phyloP scores from a whole-genome alignment of 2,888 invertebrate species.

The Polyommatus icarus region DNA sequence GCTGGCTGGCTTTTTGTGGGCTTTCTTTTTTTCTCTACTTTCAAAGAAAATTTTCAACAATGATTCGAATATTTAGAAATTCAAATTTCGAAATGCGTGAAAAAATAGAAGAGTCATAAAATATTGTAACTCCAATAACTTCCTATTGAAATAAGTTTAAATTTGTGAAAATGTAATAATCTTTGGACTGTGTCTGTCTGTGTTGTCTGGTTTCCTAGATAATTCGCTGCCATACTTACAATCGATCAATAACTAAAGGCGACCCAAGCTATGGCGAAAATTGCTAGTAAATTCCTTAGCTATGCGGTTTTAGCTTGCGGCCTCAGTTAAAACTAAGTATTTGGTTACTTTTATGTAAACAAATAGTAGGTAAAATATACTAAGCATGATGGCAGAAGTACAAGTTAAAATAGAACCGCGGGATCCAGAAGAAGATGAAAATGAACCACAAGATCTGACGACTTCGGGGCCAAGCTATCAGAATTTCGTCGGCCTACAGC shows the following conservation, averaged over 20 bases:
- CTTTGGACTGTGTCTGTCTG: background rate
- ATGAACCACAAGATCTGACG: background rate
- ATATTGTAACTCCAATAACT: background rate
- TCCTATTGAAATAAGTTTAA: background rate
- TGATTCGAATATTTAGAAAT: too few species aligned
- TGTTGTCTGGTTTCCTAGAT: background rate
- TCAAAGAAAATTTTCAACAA: background rate
- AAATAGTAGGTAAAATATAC: background rate
- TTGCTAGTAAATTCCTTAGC: background rate
- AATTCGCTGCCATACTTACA: conserved; percentile 4
- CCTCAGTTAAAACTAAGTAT: background rate
- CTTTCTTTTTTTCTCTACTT: background rate
- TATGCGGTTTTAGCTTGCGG: background rate
- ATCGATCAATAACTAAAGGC: background rate
- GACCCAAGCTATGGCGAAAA: background rate
- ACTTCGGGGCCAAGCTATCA: background rate
- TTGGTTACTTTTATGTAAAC: conserved; percentile 1
- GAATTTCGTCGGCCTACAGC: conserved; percentile 35
- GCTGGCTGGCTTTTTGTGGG: background rate
- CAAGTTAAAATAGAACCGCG: conserved; percentile 32
- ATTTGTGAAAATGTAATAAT: background rate
- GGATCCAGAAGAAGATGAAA: background rate
- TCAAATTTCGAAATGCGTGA: background rate
- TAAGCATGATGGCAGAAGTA: conserved; percentile 7
- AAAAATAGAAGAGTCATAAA: background rate